Base-by-base conservation (phyloP, 2,888 invertebrate genomes). In the Marasmarcha lunaedactyla region DNA sequence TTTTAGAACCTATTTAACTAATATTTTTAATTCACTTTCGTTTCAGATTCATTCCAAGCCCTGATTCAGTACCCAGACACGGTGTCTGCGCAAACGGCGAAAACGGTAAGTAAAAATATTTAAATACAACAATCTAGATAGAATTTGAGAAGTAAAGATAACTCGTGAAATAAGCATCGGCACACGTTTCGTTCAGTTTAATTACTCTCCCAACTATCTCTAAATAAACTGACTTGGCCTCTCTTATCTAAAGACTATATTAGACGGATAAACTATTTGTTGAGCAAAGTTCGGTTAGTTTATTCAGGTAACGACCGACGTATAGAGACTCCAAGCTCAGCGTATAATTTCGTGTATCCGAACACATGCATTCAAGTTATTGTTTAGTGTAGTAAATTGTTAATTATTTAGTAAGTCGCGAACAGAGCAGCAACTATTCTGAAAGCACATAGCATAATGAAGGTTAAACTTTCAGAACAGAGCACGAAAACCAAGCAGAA, bases 41-140 rank as follows among this genome's bases (percentile, higher is more conserved):
- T 87, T 86, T 53, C 89, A 95, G 95, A 92, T 86, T 93, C 94
- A 84, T 96, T 96, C 89, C 95, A 99, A 91, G 98, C 98, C 51
- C 90, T 99, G 69, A 97, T 99, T 78, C 99, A 99, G 86, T 98
- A 97, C 84, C 94, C 96, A 56, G 98, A 98, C 85, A 94, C 97
- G 49, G 90, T 94, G 67, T 93, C 97, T 54, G 98, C 99, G 54
- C 97, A 97, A 84, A 91, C 95, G 61, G 98, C 99, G 64, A 98
- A 98, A 89, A 87, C 91, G 85, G 93, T 93, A 77, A 89, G 90
- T 88, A n/a, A n/a, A n/a, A n/a, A n/a, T n/a, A n/a, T n/a, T n/a
- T n/a, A n/a, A n/a, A 69, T 54, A 59, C 56, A 65, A 6, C n/a
- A n/a, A n/a, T 33, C 11, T 33, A 15, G 40, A n/a, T n/a, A n/a